phyloP scores from a whole-genome alignment of 2,888 invertebrate genomes.

The Dryobota labecula region DNA sequence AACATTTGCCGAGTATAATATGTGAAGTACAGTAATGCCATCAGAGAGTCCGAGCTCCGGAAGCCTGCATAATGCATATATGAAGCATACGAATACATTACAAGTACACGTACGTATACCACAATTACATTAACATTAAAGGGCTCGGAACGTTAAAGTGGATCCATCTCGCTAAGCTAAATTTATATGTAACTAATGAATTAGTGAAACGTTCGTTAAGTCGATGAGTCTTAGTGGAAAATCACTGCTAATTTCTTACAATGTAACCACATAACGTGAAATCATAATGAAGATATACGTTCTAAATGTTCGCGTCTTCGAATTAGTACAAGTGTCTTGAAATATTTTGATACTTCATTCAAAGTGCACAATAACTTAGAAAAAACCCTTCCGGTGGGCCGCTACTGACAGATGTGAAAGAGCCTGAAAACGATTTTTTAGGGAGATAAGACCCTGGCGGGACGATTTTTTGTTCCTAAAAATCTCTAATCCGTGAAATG shows the following conservation, averaged over 20 bases:
- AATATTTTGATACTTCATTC: slow-evolving; percentile 31
- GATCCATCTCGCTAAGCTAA: slow-evolving; percentile 20
- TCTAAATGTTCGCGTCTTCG: neutral
- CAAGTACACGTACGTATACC: slow-evolving; percentile 39
- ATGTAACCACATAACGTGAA: slow-evolving; percentile 27
- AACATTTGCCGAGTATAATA: slow-evolving; percentile 55
- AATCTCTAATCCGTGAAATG: slow-evolving; percentile 38
- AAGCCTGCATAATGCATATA: slow-evolving; percentile 72
- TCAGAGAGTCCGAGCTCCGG: slow-evolving; percentile 67
- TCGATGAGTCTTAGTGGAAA: slow-evolving; percentile 29
- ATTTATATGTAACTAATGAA: slow-evolving; percentile 45
- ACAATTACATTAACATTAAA: slow-evolving; percentile 56
- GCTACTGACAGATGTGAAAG: slow-evolving; percentile 42
- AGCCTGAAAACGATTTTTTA: slow-evolving; percentile 40
- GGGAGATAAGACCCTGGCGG: slow-evolving; percentile 34
- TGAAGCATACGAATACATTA: slow-evolving; percentile 63
- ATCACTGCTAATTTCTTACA: slow-evolving; percentile 34
- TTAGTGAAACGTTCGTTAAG: slow-evolving; percentile 35
- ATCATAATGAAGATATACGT: slow-evolving; percentile 21
- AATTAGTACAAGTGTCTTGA: slow-evolving; percentile 8
- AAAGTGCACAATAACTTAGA: slow-evolving; percentile 36
- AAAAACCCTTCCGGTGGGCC: slow-evolving; percentile 24
- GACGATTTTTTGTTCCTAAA: slow-evolving; percentile 28
- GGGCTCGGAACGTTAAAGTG: slow-evolving; percentile 32
- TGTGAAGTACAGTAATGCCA: slow-evolving; percentile 66